Percentiles rank a stretch among this genome's conserved stretches.
Conservation (phyloP, 2,888 invertebrate genomes). For the Heliconius ismenius region DNA sequence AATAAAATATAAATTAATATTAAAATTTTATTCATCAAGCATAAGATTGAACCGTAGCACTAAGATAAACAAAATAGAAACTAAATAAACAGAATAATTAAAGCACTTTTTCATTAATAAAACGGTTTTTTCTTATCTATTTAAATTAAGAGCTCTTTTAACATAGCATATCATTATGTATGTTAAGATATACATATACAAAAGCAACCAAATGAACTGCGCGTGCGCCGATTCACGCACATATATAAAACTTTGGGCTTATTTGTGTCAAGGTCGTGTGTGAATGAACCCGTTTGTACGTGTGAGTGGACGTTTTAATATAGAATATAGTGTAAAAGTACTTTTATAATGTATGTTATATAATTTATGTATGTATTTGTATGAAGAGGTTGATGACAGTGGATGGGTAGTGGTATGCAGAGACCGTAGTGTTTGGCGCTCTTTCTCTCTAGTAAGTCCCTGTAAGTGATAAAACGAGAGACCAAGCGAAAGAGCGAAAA, state of each 20-base stretch:
- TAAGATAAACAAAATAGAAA: background rate
- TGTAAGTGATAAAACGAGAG: background rate
- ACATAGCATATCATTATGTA: slow-evolving; percentile 1
- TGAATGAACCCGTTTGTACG: slow-evolving; percentile 62
- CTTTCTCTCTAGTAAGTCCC: too few species aligned
- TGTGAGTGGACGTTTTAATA: slow-evolving; percentile 38
- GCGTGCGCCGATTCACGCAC: slow-evolving; percentile 48
- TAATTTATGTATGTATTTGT: background rate
- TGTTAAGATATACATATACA: background rate
- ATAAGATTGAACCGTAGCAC: background rate
- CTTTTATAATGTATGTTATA: background rate
- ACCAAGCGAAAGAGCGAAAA: background rate
- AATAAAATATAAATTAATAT: background rate
- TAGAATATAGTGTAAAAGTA: slow-evolving; percentile 13
- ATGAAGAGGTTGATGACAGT: too few species aligned
- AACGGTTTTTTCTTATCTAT: background rate
- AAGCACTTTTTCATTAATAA: background rate
- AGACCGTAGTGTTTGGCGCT: background rate
- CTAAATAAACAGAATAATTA: background rate
- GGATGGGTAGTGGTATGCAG: background rate
- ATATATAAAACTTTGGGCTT: slow-evolving; percentile 44
- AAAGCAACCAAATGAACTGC: slow-evolving; percentile 29
- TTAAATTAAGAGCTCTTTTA: background rate
- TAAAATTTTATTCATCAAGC: background rate
- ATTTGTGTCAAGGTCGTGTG: slow-evolving; percentile 65